Percentiles rank a stretch among this genome's conserved stretches.
These are phyloP conservation scores for Dynastes hyllus DNA, from an alignment of 2,888 invertebrate genomes.

Conservation along the genomic window DNA sequence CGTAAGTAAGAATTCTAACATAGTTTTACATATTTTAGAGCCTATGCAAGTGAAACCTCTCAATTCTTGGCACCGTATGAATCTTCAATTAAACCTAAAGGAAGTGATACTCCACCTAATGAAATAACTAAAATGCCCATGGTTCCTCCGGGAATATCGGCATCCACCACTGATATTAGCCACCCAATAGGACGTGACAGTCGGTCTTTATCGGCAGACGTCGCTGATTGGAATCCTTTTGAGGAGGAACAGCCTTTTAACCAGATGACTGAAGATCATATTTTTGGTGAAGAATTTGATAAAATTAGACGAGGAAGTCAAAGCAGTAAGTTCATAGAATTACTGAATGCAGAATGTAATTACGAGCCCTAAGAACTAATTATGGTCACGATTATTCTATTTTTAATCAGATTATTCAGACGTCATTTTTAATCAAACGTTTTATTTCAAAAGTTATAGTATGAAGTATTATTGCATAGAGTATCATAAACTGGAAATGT, in stretches of 20 bases:
- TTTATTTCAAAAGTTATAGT: too few relatives aligned
- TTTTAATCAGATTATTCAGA: too few relatives aligned
- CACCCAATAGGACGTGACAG: constrained; percentile 63
- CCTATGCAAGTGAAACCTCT: constrained; percentile 82
- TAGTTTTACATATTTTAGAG: constrained; percentile 71
- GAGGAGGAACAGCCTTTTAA: constrained; percentile 82
- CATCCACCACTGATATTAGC: constrained; percentile 69
- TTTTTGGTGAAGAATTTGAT: constrained; percentile 89
- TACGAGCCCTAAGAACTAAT: background rate
- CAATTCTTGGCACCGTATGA: constrained; percentile 85
- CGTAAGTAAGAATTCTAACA: background rate
- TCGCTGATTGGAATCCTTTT: constrained; percentile 89
- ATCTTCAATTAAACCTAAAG: constrained; percentile 76
- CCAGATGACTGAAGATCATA: constrained; percentile 85
- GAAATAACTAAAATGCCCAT: constrained; percentile 56
- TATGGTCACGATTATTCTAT: background rate
- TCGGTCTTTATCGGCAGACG: constrained; percentile 74
- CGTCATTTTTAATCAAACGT: too few relatives aligned
- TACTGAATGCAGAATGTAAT: constrained; percentile 2
- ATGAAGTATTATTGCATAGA: too few relatives aligned
- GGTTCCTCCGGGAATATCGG: constrained; percentile 67
- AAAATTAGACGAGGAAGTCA: constrained; percentile 85
- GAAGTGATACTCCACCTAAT: constrained; percentile 64
- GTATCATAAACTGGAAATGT: too few relatives aligned
- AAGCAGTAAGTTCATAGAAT: constrained; percentile 76